These are phyloP conservation scores for Nycticebus coucang DNA, from an alignment of 2,113 vertebrate species.

Conservation along the genomic window DNA sequence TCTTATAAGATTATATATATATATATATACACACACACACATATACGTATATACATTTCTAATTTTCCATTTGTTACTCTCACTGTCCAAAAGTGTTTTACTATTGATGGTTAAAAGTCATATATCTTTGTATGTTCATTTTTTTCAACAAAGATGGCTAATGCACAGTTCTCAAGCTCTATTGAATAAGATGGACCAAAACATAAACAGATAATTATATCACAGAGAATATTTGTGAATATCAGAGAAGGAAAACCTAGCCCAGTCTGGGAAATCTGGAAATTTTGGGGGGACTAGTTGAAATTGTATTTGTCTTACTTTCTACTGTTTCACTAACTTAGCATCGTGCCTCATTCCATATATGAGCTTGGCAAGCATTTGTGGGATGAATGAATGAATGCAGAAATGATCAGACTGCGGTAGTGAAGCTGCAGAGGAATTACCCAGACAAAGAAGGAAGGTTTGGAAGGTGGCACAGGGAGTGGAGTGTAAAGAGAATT, in stretches of 20 bases:
- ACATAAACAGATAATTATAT: neutral
- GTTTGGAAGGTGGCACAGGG: neutral
- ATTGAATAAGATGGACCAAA: neutral
- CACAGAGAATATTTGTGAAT: neutral
- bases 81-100: neutral
- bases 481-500: neutral
- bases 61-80: neutral
- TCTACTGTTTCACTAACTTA: neutral
- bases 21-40: too few species aligned
- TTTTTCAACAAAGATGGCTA: neutral
- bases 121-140: neutral
- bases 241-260: neutral
- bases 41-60: neutral
- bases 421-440: neutral
- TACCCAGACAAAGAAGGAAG: neutral
- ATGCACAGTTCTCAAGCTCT: neutral
- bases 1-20: neutral
- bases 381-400: neutral
- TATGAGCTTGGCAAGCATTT: neutral
- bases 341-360: neutral
- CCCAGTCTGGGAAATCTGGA: neutral
- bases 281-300: neutral
- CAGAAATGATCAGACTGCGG: neutral
- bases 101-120: neutral
- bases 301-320: neutral